Evolutionary conservation across 2,113 vertebrate genomes (phyloP), one percentile per base, ranked within the genome.

Genomic region (Clinocottus analis): DNA sequence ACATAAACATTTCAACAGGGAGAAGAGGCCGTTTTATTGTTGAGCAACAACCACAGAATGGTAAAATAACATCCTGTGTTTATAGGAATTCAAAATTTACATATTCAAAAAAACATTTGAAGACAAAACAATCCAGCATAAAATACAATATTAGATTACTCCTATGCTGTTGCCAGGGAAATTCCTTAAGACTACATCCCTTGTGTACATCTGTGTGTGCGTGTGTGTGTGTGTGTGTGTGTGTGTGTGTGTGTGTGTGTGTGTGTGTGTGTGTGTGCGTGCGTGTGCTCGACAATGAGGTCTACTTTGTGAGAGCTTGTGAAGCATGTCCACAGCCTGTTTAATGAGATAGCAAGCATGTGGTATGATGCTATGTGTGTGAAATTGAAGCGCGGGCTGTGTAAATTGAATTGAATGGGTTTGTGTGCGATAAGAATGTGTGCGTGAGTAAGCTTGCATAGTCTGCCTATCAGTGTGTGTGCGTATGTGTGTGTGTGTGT

Each of bases 331-430:
- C 72, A 45, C 73, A 51, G 79, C 76, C 82, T 80, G 66, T 85
- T 89, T 92, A 92, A 93, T 90, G 82, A 93, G 87, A 88, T 77
- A 89, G 87, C 85, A 76, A 89, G 87, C 85, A 76, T 87, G 88
- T 82, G 91, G 66, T 85, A 67, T 56, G 83, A 91, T 84, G 87
- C 73, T 84, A 82, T 82, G 86, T 82, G 82, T 93, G 87, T 84
- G 66, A 92, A 89, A 92, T 85, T 80, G 77, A 75, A 77, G 82
- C 56, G 25, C 65, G 2, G 75, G 49, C 71, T 84, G 87, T 87
- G 75, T 87, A 86, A 92, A 91, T 89, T 91, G 75, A 91, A 93
- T 93, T 85, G 91, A 90, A 86, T 29, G 77, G 82, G 69, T 82
- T 77, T 80, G 80, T 84, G 75, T 82, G 89, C 9, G 67, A 92